phyloP scores from a whole-genome alignment of 1,140 invertebrate genomes.

The Drosophila bocqueti region DNA sequence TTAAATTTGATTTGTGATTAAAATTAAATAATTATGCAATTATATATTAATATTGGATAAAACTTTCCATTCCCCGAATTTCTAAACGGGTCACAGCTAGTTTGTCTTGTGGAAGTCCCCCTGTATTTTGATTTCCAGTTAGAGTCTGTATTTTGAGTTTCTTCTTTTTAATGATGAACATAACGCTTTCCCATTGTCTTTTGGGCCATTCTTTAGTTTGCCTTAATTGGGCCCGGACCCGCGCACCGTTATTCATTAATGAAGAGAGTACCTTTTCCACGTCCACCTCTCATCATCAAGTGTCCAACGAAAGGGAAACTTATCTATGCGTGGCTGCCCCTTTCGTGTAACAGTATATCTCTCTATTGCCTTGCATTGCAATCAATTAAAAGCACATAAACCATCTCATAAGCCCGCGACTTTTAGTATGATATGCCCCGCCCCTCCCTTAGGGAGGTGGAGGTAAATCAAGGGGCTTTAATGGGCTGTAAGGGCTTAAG shows the following conservation, averaged over 20 bases:
- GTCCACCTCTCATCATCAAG: conserved; percentile 22
- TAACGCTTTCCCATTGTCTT: conserved; percentile 50
- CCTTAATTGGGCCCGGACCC: conserved; percentile 61
- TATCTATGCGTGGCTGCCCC: conserved; percentile 28
- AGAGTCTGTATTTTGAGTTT: conserved; percentile 36
- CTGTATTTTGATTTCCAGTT: conserved; percentile 17
- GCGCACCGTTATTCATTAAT: conserved; percentile 72
- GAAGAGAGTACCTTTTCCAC: conserved; percentile 40
- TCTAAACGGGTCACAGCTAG: not conserved
- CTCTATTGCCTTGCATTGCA: conserved; percentile 16
- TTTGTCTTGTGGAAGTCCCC: conserved; percentile 1
- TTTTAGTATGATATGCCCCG: conserved; percentile 11
- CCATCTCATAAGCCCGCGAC: conserved; percentile 7
- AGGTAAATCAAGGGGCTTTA: conserved; percentile 32
- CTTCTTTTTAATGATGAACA: conserved; percentile 59
- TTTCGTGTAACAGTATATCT: conserved; percentile 24
- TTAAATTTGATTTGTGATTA: not conserved
- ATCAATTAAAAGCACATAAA: conserved; percentile 37
- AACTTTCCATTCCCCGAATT: conserved; percentile 4
- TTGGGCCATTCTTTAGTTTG: conserved; percentile 54
- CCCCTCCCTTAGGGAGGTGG: not conserved
- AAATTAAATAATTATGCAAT: not conserved
- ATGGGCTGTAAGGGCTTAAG: conserved; percentile 17
- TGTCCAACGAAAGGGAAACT: conserved; percentile 49
- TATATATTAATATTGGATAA: not conserved